Percentiles rank a stretch among this genome's conserved stretches.
Conservation (phyloP, 2,888 invertebrate species). For the Euproctis similis region DNA sequence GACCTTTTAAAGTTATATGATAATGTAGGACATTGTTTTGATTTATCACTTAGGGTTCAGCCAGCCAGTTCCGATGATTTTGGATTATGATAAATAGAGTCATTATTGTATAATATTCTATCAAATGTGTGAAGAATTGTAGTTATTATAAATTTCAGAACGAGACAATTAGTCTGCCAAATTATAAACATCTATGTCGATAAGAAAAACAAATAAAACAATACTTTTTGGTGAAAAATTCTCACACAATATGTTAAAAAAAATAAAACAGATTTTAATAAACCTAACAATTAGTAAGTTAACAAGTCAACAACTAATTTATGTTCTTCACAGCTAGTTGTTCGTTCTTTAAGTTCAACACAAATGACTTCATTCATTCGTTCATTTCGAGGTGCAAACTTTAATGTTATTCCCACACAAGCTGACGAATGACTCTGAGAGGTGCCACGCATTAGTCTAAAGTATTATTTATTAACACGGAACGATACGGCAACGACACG, state of each 20-base stretch:
- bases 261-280: constrained; percentile 9
- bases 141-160: no score
- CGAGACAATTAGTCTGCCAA: no score
- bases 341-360: constrained; percentile 28
- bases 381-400: constrained; percentile 32
- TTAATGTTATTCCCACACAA: constrained; percentile 30
- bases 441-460: constrained; percentile 47
- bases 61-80: no score
- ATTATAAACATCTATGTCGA: no score
- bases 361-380: constrained; percentile 33
- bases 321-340: constrained; percentile 19
- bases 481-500: constrained; percentile 4
- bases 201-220: no score
- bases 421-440: constrained; percentile 36
- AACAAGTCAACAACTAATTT: constrained; percentile 13
- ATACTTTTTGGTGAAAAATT: no score
- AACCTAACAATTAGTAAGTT: constrained; percentile 7
- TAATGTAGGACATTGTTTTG: no score
- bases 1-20: no score
- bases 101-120: no score
- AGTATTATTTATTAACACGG: constrained; percentile 3
- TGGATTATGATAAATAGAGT: no score
- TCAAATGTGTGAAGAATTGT: no score
- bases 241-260: constrained; percentile 4
- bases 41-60: no score